phyloP scores from a whole-genome alignment of 2,888 invertebrate species.

The Phengaris alcon region DNA sequence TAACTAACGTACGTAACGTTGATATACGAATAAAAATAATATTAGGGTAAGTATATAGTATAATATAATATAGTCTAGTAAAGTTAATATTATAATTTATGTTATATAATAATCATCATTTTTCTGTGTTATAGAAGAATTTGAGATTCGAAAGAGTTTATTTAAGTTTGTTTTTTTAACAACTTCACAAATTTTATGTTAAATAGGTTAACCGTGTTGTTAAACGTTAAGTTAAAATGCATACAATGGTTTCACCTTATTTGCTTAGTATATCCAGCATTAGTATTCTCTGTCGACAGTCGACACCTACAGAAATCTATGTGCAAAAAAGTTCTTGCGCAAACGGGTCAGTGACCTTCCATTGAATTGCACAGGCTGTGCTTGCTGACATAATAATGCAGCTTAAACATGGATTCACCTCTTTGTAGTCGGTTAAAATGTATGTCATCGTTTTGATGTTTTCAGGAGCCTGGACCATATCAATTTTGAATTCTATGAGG shows the following conservation, averaged over 20 bases:
- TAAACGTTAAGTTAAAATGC: slow-evolving; percentile 8
- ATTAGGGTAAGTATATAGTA: no score
- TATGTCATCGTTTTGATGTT: no score
- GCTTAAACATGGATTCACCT: not conserved
- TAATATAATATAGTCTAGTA: no score
- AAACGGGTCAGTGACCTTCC: slow-evolving; percentile 30
- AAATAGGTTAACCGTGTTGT: slow-evolving; percentile 4
- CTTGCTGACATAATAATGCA: not conserved
- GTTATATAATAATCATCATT: no score
- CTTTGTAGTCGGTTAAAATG: not conserved
- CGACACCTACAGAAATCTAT: slow-evolving; percentile 14
- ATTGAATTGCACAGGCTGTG: slow-evolving; percentile 19
- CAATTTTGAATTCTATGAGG: no score
- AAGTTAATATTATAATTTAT: no score
- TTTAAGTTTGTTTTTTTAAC: not conserved
- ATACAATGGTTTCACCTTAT: slow-evolving; percentile 23
- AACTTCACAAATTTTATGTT: not conserved
- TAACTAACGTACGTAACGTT: no score
- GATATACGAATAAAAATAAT: no score
- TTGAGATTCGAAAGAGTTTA: not conserved
- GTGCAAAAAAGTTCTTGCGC: slow-evolving; percentile 31
- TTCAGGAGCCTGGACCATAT: no score
- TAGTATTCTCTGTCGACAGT: slow-evolving; percentile 24
- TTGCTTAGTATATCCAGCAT: slow-evolving; percentile 22
- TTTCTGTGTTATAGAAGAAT: no score